These are phyloP conservation scores for Gymnocypris eckloni DNA, from an alignment of 2,797 vertebrate species.

Conservation along the genomic window DNA sequence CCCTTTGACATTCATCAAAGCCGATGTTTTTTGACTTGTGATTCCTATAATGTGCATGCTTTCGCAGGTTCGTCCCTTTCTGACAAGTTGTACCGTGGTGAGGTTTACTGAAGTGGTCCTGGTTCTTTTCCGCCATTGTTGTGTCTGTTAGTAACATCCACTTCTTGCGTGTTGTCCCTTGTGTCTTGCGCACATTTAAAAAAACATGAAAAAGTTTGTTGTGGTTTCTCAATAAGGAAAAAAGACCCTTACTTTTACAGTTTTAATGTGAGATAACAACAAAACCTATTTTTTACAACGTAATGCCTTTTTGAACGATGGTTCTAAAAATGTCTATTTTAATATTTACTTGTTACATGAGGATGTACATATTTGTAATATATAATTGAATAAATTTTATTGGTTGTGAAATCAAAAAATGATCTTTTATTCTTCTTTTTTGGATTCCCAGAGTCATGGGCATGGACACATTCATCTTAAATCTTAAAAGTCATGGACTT, in stretches of 20 bases:
- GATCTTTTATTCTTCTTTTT: not conserved
- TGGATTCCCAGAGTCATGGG: not conserved
- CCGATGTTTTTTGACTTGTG: conserved; percentile 83
- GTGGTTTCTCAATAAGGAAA: conserved; percentile 81
- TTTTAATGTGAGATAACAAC: conserved; percentile 88
- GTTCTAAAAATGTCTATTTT: conserved; percentile 99
- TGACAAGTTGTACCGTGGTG: conserved; percentile 79
- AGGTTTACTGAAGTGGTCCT: conserved; percentile 82
- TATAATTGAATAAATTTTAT: conserved; percentile 99
- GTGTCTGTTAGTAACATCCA: conserved; percentile 70
- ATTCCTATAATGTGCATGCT: conserved; percentile 91
- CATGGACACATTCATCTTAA: not conserved
- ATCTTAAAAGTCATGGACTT: not conserved
- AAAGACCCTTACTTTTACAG: conserved; percentile 79
- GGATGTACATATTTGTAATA: conserved; percentile 99
- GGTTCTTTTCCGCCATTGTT: conserved; percentile 76
- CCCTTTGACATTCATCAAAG: conserved; percentile 76
- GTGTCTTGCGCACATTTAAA: conserved; percentile 82
- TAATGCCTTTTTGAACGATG: conserved; percentile 97
- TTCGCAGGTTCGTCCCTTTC: conserved; percentile 81
- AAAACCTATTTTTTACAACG: conserved; percentile 92
- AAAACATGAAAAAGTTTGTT: conserved; percentile 69
- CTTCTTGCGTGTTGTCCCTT: conserved; percentile 80
- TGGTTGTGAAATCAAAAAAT: conserved; percentile 88
- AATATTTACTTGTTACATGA: conserved; percentile 98